Evolutionary conservation across 2,797 vertebrate genomes (phyloP).

Genomic region (Megalops cyprinoides): DNA sequence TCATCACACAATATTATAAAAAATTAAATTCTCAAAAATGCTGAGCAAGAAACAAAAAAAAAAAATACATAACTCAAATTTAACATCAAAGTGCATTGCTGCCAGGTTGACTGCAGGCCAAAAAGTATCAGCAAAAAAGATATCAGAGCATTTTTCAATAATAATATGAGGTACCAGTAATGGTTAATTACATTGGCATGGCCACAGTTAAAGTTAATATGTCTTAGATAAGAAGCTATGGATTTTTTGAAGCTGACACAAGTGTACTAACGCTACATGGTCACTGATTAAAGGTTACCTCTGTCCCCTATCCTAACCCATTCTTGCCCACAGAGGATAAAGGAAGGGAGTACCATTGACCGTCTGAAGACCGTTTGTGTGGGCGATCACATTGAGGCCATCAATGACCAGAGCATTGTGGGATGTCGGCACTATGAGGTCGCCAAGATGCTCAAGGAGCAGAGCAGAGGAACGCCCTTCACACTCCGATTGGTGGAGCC

Average conservation of each 20-base stretch:
- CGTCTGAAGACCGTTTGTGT: slow-evolving; percentile 83
- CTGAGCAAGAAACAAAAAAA: neutral
- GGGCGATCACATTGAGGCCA: slow-evolving; percentile 97
- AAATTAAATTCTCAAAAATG: too few relatives aligned
- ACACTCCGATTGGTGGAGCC: slow-evolving; percentile 91
- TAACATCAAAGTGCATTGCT: neutral
- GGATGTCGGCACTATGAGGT: slow-evolving; percentile 97
- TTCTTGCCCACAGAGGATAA: slow-evolving; percentile 82
- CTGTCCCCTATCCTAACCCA: neutral
- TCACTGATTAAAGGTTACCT: neutral
- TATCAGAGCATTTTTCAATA: neutral
- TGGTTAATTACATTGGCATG: neutral
- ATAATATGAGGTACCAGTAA: neutral
- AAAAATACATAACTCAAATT: neutral
- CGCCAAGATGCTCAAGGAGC: slow-evolving; percentile 94
- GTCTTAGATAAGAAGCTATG: neutral
- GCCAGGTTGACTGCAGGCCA: neutral
- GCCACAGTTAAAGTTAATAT: neutral
- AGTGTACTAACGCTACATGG: neutral
- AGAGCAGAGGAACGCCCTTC: slow-evolving; percentile 84
- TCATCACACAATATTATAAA: too few relatives aligned
- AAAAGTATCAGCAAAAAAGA: neutral
- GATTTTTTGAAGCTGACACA: neutral
- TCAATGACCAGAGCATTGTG: slow-evolving; percentile 95
- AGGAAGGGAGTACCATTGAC: slow-evolving; percentile 93